Evolutionary conservation across 2,113 vertebrate genomes (phyloP).

Genomic region (Python bivittatus): DNA sequence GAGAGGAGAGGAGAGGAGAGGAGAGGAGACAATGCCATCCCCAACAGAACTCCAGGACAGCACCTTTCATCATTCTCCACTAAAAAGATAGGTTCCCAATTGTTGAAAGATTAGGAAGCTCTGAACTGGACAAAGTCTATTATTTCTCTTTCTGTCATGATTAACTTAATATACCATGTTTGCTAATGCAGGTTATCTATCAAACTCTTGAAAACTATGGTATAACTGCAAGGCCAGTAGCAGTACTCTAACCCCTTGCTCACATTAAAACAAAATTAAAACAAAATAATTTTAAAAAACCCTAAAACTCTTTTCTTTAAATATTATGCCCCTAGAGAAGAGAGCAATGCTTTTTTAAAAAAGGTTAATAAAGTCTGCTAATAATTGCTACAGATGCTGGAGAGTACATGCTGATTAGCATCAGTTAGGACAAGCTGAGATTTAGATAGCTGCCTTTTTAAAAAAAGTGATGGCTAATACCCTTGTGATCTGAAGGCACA

Average conservation of each 20-base stretch:
- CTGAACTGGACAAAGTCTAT: neutral
- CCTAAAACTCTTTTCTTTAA: slow-evolving; percentile 25
- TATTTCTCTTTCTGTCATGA: slow-evolving; percentile 18
- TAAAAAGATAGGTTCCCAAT: neutral
- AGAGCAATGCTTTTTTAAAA: slow-evolving; percentile 38
- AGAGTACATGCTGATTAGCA: slow-evolving; percentile 30
- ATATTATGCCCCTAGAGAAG: slow-evolving; percentile 37
- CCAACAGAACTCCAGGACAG: neutral
- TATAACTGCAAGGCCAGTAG: slow-evolving; percentile 35
- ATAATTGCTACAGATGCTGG: slow-evolving; percentile 16
- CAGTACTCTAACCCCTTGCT: neutral
- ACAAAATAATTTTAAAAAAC: slow-evolving; percentile 16
- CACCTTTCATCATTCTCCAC: neutral
- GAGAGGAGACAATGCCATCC: neutral
- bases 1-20: neutral
- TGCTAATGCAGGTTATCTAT: slow-evolving; percentile 26
- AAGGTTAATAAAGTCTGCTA: slow-evolving; percentile 42
- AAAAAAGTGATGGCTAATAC: neutral
- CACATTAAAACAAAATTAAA: neutral
- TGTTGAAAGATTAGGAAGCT: neutral
- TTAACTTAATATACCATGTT: neutral
- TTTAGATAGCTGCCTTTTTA: slow-evolving; percentile 4
- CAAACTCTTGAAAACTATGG: slow-evolving; percentile 21
- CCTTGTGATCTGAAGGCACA: neutral
- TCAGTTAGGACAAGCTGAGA: slow-evolving; percentile 24